Conservation (phyloP, 2,113 vertebrate genomes). For the Toxostoma redivivum region DNA sequence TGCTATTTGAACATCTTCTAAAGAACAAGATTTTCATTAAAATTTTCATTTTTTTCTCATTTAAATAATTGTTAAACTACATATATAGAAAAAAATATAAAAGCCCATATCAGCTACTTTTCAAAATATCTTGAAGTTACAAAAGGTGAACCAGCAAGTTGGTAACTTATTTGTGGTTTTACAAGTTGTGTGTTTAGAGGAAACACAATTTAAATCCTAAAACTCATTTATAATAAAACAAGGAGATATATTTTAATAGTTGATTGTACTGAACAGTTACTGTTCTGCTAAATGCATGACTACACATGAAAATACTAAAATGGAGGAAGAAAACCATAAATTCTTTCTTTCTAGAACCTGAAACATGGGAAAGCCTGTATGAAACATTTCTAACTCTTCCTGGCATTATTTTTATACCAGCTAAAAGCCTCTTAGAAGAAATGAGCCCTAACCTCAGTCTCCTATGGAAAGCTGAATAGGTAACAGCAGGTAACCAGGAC, state of each 20-base stretch:
- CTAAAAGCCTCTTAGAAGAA: constrained; percentile 26
- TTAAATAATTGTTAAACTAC: neutral
- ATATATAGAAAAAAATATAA: neutral
- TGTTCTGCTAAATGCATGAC: neutral
- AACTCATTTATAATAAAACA: neutral
- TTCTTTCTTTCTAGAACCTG: neutral
- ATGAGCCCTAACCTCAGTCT: neutral
- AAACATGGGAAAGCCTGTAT: neutral
- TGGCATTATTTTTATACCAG: neutral
- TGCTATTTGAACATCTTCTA: neutral
- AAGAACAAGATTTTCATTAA: neutral
- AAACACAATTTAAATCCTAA: neutral
- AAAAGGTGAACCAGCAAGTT: neutral
- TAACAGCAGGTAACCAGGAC: neutral
- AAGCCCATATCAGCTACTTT: neutral
- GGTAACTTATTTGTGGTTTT: neutral
- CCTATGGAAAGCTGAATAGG: neutral
- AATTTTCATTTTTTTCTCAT: neutral
- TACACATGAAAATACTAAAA: neutral
- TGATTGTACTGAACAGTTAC: neutral
- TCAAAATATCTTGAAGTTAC: neutral
- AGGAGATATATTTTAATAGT: neutral
- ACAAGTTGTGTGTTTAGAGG: neutral
- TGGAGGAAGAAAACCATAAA: neutral
- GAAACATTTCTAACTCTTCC: neutral